Percentiles rank a stretch among this genome's conserved stretches.
Evolutionary conservation across 2,888 invertebrate genomes (phyloP).

Genomic region (Resseliella maxima): DNA sequence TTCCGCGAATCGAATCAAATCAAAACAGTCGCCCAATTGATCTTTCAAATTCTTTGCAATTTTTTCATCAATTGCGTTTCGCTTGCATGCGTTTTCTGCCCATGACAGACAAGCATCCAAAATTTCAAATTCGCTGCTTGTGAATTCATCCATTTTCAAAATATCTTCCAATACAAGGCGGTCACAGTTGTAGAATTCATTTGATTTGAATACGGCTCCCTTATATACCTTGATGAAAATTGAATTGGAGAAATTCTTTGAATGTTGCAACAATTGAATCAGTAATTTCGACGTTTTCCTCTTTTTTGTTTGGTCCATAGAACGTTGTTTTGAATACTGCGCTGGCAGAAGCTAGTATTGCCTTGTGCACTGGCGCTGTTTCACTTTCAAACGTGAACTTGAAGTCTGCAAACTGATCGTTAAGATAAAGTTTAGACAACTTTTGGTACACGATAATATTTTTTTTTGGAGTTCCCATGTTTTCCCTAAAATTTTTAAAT

Average conservation of each 20-base stretch:
- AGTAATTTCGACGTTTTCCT: neutral
- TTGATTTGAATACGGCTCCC: neutral
- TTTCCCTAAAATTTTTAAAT: too few relatives aligned
- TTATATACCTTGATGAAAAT: neutral
- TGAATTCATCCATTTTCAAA: neutral
- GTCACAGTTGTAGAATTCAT: neutral
- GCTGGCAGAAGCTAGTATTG: neutral
- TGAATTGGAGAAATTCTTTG: constrained; percentile 32
- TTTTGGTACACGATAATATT: too few relatives aligned
- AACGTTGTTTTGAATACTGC: neutral
- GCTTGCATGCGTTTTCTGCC: neutral
- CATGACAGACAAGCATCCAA: neutral
- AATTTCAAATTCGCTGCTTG: neutral
- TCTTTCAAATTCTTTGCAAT: neutral
- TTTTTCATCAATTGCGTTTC: neutral
- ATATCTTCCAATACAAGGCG: neutral
- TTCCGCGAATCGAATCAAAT: neutral
- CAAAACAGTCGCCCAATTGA: neutral
- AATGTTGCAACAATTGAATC: neutral
- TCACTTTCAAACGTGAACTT: neutral
- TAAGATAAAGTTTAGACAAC: neutral
- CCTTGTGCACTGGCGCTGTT: neutral
- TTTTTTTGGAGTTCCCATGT: too few relatives aligned
- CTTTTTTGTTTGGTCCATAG: neutral
- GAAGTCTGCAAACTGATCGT: neutral